A percentile compares a stretch with the other conserved stretches of the same genome.
Conservation (phyloP, 2,113 vertebrate species). For the Fregetta grallaria region DNA sequence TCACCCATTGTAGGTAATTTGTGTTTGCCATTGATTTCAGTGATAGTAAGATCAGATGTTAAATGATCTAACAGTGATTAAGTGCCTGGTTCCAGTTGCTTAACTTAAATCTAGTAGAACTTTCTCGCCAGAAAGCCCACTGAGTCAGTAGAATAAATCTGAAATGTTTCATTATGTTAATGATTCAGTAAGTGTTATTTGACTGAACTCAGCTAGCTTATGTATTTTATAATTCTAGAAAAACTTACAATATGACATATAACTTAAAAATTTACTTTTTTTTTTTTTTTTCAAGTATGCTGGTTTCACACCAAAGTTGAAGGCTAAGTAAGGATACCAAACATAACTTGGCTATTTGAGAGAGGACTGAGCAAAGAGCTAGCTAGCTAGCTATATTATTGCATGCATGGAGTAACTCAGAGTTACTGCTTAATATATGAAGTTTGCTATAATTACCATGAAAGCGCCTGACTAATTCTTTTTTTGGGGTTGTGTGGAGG, state of each 20-base stretch:
- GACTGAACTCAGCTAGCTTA: background rate
- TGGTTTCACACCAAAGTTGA: background rate
- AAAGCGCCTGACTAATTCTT: constrained; percentile 14
- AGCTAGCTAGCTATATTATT: background rate
- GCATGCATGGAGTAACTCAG: background rate
- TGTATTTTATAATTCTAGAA: background rate
- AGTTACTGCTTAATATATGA: background rate
- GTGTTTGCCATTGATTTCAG: background rate
- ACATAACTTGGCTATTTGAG: background rate
- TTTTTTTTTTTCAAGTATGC: background rate
- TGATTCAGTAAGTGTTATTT: constrained; percentile 17
- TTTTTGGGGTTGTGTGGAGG: background rate
- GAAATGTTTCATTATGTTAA: background rate
- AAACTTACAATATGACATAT: background rate
- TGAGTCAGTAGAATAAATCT: constrained; percentile 36
- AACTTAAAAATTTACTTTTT: background rate
- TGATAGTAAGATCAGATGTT: background rate
- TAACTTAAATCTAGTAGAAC: background rate
- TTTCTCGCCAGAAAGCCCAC: background rate
- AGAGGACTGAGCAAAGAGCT: background rate
- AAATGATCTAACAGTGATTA: background rate
- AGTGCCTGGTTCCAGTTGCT: background rate
- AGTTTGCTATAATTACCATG: background rate
- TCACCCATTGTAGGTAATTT: background rate
- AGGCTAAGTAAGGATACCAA: background rate